Conservation (phyloP, 2,113 vertebrate species). For the Kryptolebias marmoratus region DNA sequence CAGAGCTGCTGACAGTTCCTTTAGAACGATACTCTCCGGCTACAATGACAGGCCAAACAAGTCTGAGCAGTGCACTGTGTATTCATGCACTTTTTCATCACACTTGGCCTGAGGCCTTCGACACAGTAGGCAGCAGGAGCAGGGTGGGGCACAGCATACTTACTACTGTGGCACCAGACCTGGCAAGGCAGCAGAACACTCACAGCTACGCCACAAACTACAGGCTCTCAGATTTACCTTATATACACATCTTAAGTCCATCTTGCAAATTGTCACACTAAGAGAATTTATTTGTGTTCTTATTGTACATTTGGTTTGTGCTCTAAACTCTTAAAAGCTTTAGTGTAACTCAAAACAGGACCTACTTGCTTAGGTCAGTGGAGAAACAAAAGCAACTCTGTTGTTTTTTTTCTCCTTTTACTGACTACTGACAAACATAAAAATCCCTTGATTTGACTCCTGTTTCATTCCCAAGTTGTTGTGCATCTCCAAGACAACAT, state of each 20-base stretch:
- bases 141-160: conserved; percentile 51
- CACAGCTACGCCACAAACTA: neutral
- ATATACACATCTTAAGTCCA: neutral
- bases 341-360: neutral
- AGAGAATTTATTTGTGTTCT: conserved; percentile 3
- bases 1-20: conserved; percentile 51
- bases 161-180: conserved; percentile 52
- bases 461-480: conserved; percentile 43
- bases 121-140: conserved; percentile 78
- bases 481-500: conserved; percentile 74
- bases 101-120: conserved; percentile 76
- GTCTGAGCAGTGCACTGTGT: conserved; percentile 79
- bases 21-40: conserved; percentile 56
- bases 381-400: neutral
- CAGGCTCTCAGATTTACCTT: conserved; percentile 4
- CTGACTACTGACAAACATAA: conserved; percentile 11
- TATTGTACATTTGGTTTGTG: conserved; percentile 15
- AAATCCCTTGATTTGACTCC: conserved; percentile 55
- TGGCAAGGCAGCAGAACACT: conserved; percentile 23
- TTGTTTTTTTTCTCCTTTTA: neutral
- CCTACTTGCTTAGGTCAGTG: neutral
- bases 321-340: conserved; percentile 34
- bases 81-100: conserved; percentile 71
- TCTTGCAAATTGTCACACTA: neutral
- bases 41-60: conserved; percentile 76